Conservation (phyloP, 2,888 invertebrate genomes). For the Lutraria lutraria region DNA sequence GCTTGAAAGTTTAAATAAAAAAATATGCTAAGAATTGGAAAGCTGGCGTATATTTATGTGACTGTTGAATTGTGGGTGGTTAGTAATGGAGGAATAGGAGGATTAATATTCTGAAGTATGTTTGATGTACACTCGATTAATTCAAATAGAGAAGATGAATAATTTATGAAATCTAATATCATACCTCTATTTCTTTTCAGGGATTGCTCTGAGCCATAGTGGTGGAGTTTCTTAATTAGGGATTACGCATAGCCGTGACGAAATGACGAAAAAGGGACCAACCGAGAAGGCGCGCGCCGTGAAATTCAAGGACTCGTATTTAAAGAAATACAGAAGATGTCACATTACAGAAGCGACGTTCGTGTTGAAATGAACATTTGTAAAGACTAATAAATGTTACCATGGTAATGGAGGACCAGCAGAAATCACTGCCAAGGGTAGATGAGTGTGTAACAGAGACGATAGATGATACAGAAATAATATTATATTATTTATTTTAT, state of each 20-base stretch:
- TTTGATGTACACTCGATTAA: conserved; percentile 39
- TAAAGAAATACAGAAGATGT: conserved; percentile 14
- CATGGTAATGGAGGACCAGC: conserved; percentile 33
- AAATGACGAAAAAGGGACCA: conserved; percentile 32
- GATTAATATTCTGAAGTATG: conserved; percentile 45
- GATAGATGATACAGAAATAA: conserved; percentile 1
- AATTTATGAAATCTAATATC: conserved; percentile 46
- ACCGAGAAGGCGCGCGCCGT: conserved; percentile 36
- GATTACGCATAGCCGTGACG: conserved; percentile 38
- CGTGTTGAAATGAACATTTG: conserved; percentile 34
- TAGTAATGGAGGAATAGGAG: not conserved
- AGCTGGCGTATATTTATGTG: not conserved
- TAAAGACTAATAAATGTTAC: conserved; percentile 11
- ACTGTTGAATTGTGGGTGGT: conserved; percentile 28
- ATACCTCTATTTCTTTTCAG: conserved; percentile 41
- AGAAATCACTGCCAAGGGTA: conserved; percentile 27
- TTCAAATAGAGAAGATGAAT: conserved; percentile 41
- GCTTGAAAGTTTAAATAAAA: conserved; percentile 40
- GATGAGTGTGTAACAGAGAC: not conserved
- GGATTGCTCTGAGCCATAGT: conserved; percentile 11
- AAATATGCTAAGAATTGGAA: not conserved
- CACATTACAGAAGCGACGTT: not conserved
- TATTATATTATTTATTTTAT: not conserved
- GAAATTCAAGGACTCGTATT: conserved; percentile 41
- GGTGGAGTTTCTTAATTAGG: conserved; percentile 37